A percentile compares a stretch with the other conserved stretches of the same genome.
Conservation (phyloP, 2,113 vertebrate species). For the Stictonetta naevosa region DNA sequence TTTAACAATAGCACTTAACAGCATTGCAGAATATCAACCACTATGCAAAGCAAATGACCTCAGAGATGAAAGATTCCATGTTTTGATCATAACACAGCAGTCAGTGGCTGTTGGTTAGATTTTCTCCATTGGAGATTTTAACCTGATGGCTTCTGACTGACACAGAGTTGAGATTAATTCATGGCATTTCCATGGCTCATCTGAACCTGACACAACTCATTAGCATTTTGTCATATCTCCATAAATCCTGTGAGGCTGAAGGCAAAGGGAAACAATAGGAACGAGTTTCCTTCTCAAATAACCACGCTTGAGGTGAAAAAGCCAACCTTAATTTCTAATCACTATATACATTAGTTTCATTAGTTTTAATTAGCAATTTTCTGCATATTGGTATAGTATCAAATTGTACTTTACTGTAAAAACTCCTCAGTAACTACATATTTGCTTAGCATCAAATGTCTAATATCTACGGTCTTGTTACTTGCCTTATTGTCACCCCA, state of each 20-base stretch:
- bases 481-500: not conserved
- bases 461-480: not conserved
- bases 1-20: not conserved
- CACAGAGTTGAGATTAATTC: not conserved
- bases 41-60: not conserved
- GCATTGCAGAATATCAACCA: not conserved
- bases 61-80: not conserved
- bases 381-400: not conserved
- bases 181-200: not conserved
- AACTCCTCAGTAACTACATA: not conserved
- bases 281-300: not conserved
- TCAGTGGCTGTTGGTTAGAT: not conserved
- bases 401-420: not conserved
- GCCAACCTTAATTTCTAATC: not conserved
- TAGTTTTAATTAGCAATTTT: slow-evolving; percentile 9
- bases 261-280: not conserved
- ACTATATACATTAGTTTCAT: not conserved
- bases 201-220: not conserved
- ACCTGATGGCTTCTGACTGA: not conserved
- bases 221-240: not conserved
- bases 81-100: not conserved
- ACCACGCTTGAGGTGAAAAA: not conserved
- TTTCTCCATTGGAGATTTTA: not conserved
- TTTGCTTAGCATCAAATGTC: not conserved
- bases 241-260: not conserved